phyloP scores from a whole-genome alignment of 1,140 invertebrate species.

The Cyclina sinensis region DNA sequence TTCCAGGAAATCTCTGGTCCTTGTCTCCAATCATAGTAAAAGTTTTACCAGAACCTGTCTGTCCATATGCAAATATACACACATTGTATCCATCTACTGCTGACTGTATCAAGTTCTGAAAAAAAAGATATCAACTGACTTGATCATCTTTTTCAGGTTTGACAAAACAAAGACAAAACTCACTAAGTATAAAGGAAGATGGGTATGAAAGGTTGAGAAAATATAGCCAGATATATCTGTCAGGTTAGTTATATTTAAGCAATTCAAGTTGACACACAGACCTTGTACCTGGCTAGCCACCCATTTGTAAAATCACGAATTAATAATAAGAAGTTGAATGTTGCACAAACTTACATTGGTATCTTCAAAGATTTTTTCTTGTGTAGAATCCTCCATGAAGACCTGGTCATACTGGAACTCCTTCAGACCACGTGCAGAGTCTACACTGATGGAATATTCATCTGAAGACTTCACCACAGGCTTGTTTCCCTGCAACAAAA shows the following conservation, averaged over 20 bases:
- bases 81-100: slow-evolving; percentile 88
- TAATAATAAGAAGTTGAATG: no score
- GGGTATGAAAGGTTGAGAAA: no score
- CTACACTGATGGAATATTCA: slow-evolving; percentile 82
- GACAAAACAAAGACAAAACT: no score
- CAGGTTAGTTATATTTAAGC: no score
- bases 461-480: slow-evolving; percentile 82
- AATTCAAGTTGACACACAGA: no score
- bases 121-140: no score
- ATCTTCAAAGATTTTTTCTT: slow-evolving; percentile 85
- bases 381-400: slow-evolving; percentile 83
- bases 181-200: no score
- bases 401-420: slow-evolving; percentile 86
- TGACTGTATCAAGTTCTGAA: slow-evolving; percentile 83
- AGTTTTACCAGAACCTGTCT: slow-evolving; percentile 93
- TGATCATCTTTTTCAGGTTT: no score
- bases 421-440: slow-evolving; percentile 78
- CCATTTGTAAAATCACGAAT: no score
- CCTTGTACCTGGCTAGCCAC: no score
- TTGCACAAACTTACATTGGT: slow-evolving; percentile 84
- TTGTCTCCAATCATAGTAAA: slow-evolving; percentile 90
- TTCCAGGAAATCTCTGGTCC: slow-evolving; percentile 85
- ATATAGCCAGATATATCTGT: no score
- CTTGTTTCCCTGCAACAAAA: slow-evolving; percentile 77
- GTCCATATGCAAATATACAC: slow-evolving; percentile 91